Base-by-base conservation (phyloP, 2,888 invertebrate species). In the Ctena decussata region DNA sequence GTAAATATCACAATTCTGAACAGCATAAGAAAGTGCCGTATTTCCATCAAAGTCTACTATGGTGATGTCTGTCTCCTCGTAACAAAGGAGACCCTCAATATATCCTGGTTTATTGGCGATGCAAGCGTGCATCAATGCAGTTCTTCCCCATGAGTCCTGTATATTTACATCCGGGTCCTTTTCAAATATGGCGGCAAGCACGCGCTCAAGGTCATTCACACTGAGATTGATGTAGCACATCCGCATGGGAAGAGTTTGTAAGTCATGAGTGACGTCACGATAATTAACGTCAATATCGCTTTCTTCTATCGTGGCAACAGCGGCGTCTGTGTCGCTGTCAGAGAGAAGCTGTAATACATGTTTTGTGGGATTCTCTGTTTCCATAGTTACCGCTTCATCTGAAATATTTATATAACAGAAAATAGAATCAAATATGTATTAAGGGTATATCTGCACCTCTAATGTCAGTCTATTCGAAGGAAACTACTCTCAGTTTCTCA, bases 81-180 rank as follows among this genome's bases (percentile, higher is more conserved):
- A 85, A 24, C 89, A 89, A 24, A 92, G 65, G 15, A 92, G 84
- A 30, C 88, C 90, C 27, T 91, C 91, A 1, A 92, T 85, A 15
- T 92, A 49, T 21, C 82, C 77, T 1, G 84, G 77, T 39, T 88
- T 88, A 37, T 91, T 87, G 0, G 92, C 90, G 30, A 94, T 92
- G 76, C 93, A 93, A 12, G 93, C 91, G 57, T 94, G 94, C 91
- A 92, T 92, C 32, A 93, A 65, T 0, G 91, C 92, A 0, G 94
- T 93, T 21, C 93, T 44, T 2, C 93, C 94, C 49, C 87, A 84
- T 0, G 91, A 89, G 80, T 94, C 94, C 49, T 91, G 90, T 21
- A 91, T 75, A 77, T 93, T 92, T 0, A 92, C 87, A 80, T 92
- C 90, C 75, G 91, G 90, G 69, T 78, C 74, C 27, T 85, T 80